phyloP scores from a whole-genome alignment of 2,797 vertebrate species.

The Thamnophis elegans region DNA sequence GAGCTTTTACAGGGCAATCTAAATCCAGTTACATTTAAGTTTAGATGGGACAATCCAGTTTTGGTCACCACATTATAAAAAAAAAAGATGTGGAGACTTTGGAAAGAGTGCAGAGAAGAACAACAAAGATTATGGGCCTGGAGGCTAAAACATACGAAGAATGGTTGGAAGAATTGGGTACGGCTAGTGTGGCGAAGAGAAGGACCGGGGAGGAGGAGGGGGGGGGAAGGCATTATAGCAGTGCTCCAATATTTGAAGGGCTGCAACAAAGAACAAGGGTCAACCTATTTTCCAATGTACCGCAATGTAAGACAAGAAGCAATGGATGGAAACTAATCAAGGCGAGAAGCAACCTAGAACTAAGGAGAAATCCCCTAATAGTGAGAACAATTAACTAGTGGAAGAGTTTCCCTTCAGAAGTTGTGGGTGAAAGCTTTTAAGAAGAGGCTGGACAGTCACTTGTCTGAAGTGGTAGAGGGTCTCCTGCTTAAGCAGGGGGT shows the following conservation, averaged over 20 bases:
- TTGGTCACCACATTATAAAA: not conserved
- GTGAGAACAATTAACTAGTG: not conserved
- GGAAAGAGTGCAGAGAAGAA: not conserved
- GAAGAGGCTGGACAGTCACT: not conserved
- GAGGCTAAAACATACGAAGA: not conserved
- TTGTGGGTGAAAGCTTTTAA: not conserved
- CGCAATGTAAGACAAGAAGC: too few relatives aligned
- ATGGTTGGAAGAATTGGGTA: not conserved
- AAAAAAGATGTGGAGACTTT: not conserved
- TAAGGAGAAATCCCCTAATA: not conserved
- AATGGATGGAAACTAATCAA: too few relatives aligned
- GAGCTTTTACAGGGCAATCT: not conserved
- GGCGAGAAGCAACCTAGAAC: too few relatives aligned
- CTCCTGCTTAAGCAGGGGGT: not conserved
- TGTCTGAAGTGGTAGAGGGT: not conserved
- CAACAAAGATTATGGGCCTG: not conserved
- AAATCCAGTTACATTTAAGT: not conserved
- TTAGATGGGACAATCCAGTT: not conserved
- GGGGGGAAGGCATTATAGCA: not conserved
- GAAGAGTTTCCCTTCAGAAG: not conserved
- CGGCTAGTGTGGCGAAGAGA: not conserved
- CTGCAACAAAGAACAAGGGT: not conserved
- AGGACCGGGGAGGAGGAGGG: not conserved
- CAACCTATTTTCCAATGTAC: not conserved
- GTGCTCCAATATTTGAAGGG: not conserved